These are phyloP conservation scores for Pyrochroa serraticornis DNA, from an alignment of 2,888 invertebrate species.

Conservation along the genomic window DNA sequence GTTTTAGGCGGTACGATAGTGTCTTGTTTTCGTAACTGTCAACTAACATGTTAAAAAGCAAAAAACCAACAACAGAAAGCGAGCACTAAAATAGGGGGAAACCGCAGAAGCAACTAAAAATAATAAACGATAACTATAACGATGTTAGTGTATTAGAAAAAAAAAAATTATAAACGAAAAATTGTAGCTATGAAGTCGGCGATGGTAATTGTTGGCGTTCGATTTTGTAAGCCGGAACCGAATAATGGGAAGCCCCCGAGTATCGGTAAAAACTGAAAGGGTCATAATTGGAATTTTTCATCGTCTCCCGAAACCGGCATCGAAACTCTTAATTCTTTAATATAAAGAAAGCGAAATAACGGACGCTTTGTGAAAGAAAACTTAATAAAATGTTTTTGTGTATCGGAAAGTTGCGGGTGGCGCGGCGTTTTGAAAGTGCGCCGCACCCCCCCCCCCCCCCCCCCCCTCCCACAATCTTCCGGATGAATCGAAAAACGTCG, in stretches of 20 bases:
- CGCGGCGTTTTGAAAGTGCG: neutral
- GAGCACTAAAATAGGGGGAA: slow-evolving; percentile 42
- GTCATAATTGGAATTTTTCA: slow-evolving; percentile 31
- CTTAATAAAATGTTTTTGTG: slow-evolving; percentile 36
- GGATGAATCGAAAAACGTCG: slow-evolving; percentile 11
- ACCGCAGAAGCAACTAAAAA: slow-evolving; percentile 51
- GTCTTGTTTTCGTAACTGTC: slow-evolving; percentile 3
- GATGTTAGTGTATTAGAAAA: slow-evolving; percentile 47
- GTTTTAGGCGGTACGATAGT: slow-evolving; percentile 4
- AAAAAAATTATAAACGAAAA: neutral
- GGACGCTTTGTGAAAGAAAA: slow-evolving; percentile 37
- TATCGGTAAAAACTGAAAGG: no score
- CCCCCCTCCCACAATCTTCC: slow-evolving; percentile 8
- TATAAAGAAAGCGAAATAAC: slow-evolving; percentile 33
- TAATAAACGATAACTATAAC: slow-evolving; percentile 45
- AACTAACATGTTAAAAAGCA: slow-evolving; percentile 36
- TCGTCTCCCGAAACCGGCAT: slow-evolving; percentile 27
- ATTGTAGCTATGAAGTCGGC: neutral
- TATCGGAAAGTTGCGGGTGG: slow-evolving; percentile 33
- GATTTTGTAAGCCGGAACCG: slow-evolving; percentile 2
- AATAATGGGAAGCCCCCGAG: no score
- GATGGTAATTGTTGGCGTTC: slow-evolving; percentile 9
- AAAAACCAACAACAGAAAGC: slow-evolving; percentile 39
- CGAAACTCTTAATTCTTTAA: slow-evolving; percentile 37
- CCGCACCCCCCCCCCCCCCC: neutral